Evolutionary conservation across 1,140 invertebrate species (phyloP).

Genomic region (Phymastichus coffea): DNA sequence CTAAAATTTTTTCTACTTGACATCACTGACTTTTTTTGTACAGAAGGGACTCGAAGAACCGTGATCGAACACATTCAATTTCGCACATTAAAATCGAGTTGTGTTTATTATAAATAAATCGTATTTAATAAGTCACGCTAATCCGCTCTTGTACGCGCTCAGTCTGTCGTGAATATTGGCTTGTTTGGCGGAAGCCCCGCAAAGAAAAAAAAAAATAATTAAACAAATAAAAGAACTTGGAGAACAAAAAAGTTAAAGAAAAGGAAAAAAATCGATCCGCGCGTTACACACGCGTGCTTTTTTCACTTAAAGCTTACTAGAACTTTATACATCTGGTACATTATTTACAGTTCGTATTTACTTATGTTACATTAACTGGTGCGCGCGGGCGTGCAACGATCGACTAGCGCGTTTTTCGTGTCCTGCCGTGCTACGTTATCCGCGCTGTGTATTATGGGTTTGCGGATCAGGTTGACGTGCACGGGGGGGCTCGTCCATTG

Average conservation of each 20-base stretch:
- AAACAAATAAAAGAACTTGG: no score
- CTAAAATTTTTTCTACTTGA: constrained; percentile 33
- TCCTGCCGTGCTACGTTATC: constrained; percentile 20
- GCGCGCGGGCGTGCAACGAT: constrained; percentile 48
- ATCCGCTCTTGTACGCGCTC: not conserved
- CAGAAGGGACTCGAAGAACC: constrained; percentile 51
- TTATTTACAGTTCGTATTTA: constrained; percentile 59
- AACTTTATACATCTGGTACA: constrained; percentile 55
- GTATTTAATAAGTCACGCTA: no score
- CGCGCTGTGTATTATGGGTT: no score
- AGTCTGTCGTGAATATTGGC: no score
- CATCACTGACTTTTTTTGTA: constrained; percentile 56
- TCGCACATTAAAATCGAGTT: constrained; percentile 33
- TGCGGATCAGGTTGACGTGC: no score
- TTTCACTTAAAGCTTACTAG: constrained; percentile 55
- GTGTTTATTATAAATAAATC: not conserved
- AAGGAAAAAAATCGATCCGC: no score
- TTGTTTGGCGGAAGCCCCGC: no score
- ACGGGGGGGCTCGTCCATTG: no score
- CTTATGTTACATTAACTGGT: constrained; percentile 60
- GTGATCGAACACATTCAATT: no score
- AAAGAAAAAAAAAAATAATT: no score
- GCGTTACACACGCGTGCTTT: constrained; percentile 43
- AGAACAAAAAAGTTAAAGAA: no score
- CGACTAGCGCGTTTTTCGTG: constrained; percentile 11